phyloP scores from a whole-genome alignment of 2,888 invertebrate genomes.

The Tetramorium bicarinatum region DNA sequence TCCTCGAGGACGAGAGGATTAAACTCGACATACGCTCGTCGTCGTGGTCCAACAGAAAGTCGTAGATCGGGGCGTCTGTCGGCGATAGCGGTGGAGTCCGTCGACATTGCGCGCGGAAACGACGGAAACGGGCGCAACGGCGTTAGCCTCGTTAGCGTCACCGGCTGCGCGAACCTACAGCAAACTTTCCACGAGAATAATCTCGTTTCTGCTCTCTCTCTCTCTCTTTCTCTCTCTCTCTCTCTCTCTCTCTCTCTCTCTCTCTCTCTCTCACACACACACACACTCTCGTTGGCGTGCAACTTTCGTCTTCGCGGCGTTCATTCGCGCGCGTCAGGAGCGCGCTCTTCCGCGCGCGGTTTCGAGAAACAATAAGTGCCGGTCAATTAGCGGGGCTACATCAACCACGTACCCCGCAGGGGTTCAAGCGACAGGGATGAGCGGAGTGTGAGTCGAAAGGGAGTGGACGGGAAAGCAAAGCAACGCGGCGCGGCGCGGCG shows the following conservation, averaged over 20 bases:
- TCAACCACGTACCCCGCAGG: not conserved
- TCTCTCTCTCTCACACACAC: conserved; percentile 22
- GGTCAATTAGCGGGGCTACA: conserved; percentile 55
- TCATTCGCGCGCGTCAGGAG: conserved; percentile 18
- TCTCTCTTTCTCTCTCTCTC: conserved; percentile 17
- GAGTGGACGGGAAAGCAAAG: conserved; percentile 27
- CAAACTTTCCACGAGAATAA: conserved; percentile 62
- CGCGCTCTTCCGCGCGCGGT: conserved; percentile 36
- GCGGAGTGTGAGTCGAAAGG: not conserved
- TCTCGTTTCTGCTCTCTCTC: conserved; percentile 48
- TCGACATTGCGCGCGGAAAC: conserved; percentile 11
- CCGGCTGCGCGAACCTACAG: conserved; percentile 40
- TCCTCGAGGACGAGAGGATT: conserved; percentile 38
- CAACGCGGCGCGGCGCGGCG: conserved; percentile 12
- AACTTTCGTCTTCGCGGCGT: conserved; percentile 54
- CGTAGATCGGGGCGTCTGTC: conserved; percentile 42
- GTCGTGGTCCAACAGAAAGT: conserved; percentile 49
- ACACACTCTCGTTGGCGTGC: conserved; percentile 15
- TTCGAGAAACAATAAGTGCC: conserved; percentile 58
- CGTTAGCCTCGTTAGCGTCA: conserved; percentile 53
- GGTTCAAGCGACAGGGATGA: conserved; percentile 8
- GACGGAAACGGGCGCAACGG: conserved; percentile 47
- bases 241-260: conserved; percentile 16
- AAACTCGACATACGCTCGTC: conserved; percentile 23
- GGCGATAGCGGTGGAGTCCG: conserved; percentile 8